Base-by-base conservation (phyloP, 2,797 vertebrate genomes). In the Rhinoraja longicauda region DNA sequence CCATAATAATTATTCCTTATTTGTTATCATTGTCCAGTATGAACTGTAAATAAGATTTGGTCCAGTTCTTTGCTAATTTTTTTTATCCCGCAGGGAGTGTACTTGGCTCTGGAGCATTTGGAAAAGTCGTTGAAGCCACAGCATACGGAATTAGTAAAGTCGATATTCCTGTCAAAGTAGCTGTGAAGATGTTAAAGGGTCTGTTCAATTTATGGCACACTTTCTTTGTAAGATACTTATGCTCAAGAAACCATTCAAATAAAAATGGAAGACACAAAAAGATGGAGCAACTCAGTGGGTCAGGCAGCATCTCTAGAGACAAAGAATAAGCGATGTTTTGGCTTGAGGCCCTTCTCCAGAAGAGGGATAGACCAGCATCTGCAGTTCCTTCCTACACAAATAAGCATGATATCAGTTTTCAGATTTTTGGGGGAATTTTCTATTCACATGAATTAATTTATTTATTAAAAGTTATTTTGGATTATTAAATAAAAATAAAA, bases 161-260 rank as follows among this genome's bases (percentile, higher is more conserved):
- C 0, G 98, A 96, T 93, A 96, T 97, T 86, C 98, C 97, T 0
- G 96, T 97, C 95, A 98, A 99, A 94, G 99, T 99, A 0, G 99
- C 99, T 0, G 98, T 99, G 88, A 99, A 99, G 96, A 99, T 99
- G 99, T 96, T 99, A 9, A 99, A 99, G 98, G 98, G 99, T 99
- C 96, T 92, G 95, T 92, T 39, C 36, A 92, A 75, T 5, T 75
- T 92, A 73, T 45, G 5, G 6, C n/a, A 90, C 17, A 45, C 13
- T 21, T 19, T 15, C 12, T 8, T 86, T 13, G 21, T 75, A 75
- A 26, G 26, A 73, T 24, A 10, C 73, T 45, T 72, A 75, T 73
- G 29, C 45, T 15, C 26, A 92, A 75, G 39, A 17, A 90, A 53
- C 67, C 24, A 36, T 90, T 15, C 15, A 84, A 84, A 57, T 36